A percentile compares a stretch with the other conserved stretches of the same genome.
Conservation (phyloP, 64 coral and sea anemone genomes). For the Montipora cactus region DNA sequence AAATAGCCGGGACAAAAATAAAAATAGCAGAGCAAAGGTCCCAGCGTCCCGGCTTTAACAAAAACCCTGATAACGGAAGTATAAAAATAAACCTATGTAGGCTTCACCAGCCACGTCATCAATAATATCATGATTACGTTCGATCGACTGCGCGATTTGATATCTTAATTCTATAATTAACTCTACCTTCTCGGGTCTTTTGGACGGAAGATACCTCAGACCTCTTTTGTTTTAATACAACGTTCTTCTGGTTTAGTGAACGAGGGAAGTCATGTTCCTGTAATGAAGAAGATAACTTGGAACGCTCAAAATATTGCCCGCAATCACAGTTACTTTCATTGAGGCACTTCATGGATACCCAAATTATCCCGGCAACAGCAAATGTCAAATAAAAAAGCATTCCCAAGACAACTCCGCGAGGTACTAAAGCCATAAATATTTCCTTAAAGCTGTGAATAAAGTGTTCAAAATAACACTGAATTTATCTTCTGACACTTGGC, state of each 20-base stretch:
- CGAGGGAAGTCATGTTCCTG: constrained; percentile 75
- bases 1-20: too few relatives aligned
- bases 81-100: too few relatives aligned
- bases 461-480: background rate
- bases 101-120: constrained; percentile 11
- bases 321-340: constrained; percentile 77
- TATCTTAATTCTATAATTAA: background rate
- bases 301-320: constrained; percentile 41
- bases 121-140: background rate
- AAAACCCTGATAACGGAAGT: too few relatives aligned
- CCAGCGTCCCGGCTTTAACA: too few relatives aligned
- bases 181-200: background rate
- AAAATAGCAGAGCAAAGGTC: too few relatives aligned
- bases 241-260: background rate
- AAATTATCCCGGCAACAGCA: constrained; percentile 79
- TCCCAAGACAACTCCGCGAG: constrained; percentile 60
- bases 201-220: background rate
- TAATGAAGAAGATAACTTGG: constrained; percentile 26
- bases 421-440: constrained; percentile 57
- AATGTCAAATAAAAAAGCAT: constrained; percentile 90
- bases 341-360: constrained; percentile 82
- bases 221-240: background rate
- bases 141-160: too few relatives aligned
- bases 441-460: background rate
- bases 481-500: background rate